Percentiles rank a stretch among this genome's conserved stretches.
Evolutionary conservation across 1,140 invertebrate genomes (phyloP).

Genomic region (Drosophila seguyi): DNA sequence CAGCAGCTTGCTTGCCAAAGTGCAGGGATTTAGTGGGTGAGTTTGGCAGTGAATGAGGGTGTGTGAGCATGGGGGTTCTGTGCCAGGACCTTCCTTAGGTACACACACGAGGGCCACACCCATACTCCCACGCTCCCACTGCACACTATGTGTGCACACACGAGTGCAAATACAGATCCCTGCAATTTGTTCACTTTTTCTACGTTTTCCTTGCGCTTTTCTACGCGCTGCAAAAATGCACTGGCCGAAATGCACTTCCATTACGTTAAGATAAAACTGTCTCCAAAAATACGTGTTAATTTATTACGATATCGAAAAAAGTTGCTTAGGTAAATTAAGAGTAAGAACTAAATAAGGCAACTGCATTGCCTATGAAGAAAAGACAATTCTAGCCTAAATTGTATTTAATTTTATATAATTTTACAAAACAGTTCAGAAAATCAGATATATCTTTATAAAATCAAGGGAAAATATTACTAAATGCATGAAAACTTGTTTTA

Average conservation of each 20-base stretch:
- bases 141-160: slow-evolving; percentile 14
- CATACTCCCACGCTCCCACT: slow-evolving; percentile 5
- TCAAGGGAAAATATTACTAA: too few relatives aligned
- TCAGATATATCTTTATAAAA: too few relatives aligned
- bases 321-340: too few relatives aligned
- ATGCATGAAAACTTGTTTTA: too few relatives aligned
- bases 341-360: too few relatives aligned
- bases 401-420: too few relatives aligned
- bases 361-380: too few relatives aligned
- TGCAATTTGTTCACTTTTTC: slow-evolving; percentile 65
- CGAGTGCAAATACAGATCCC: slow-evolving; percentile 8
- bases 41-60: slow-evolving; percentile 7
- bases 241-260: background rate
- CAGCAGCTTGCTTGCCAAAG: slow-evolving; percentile 49
- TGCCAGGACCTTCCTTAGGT: slow-evolving; percentile 40
- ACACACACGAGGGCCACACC: slow-evolving; percentile 43
- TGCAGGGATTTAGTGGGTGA: slow-evolving; percentile 57
- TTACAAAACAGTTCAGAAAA: too few relatives aligned
- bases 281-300: too few relatives aligned
- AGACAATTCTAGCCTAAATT: too few relatives aligned
- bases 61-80: slow-evolving; percentile 2
- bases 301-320: too few relatives aligned
- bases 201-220: slow-evolving; percentile 58
- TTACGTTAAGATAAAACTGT: too few relatives aligned
- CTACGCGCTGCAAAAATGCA: slow-evolving; percentile 41